Evolutionary conservation across 2,113 vertebrate species (phyloP).

Genomic region (Callithrix jacchus): DNA sequence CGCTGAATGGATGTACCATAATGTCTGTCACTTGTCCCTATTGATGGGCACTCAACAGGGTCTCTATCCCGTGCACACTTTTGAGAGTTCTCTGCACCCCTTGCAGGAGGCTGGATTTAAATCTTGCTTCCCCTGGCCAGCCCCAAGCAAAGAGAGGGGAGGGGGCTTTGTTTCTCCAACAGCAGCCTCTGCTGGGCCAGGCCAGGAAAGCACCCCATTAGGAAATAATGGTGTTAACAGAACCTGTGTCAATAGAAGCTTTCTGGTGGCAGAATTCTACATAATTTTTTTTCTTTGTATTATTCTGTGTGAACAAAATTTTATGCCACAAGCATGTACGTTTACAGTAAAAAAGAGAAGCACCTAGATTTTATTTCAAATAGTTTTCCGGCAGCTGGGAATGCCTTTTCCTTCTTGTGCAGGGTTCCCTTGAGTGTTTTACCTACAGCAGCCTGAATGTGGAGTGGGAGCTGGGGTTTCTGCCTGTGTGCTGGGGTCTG

Average conservation of each 20-base stretch:
- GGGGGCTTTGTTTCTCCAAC: background rate
- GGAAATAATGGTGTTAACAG: background rate
- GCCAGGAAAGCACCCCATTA: background rate
- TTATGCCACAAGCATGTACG: background rate
- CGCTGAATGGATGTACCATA: background rate
- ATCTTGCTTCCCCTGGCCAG: background rate
- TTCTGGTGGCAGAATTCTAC: background rate
- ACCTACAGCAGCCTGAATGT: background rate
- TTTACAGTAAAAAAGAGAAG: background rate
- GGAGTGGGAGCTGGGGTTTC: background rate
- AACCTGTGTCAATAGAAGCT: background rate
- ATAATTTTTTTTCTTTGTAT: background rate
- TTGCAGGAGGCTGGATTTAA: background rate
- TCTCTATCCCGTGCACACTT: background rate
- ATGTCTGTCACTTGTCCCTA: background rate
- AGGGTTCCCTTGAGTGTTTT: background rate
- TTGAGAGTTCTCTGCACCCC: background rate
- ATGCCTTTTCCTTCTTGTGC: too few species aligned
- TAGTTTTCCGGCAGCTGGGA: background rate
- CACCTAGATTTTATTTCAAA: background rate
- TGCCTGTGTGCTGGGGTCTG: background rate
- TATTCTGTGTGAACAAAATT: background rate
- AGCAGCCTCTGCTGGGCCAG: slow-evolving; percentile 13
- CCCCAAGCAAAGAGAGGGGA: background rate
- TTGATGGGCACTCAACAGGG: background rate